Conservation (phyloP, 2,797 vertebrate species). For the Enteromius radiatus region DNA sequence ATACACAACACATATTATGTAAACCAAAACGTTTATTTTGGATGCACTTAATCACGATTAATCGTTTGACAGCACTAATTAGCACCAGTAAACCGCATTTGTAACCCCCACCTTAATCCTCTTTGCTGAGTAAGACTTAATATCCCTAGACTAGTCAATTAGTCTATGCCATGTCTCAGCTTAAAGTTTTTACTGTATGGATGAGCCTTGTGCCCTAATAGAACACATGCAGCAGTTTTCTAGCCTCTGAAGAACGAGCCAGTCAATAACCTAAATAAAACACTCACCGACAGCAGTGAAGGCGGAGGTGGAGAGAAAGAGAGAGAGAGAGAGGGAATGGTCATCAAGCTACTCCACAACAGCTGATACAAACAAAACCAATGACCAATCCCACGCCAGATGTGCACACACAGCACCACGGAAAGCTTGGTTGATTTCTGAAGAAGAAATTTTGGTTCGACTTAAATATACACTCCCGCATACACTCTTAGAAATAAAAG, state of each 20-base stretch:
- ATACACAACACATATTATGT: too few relatives aligned
- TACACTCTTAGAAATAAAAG: too few relatives aligned
- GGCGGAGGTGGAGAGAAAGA: neutral
- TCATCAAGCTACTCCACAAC: slow-evolving; percentile 17
- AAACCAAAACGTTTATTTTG: too few relatives aligned
- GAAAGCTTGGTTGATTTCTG: neutral
- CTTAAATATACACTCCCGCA: too few relatives aligned
- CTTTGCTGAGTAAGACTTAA: slow-evolving; percentile 5
- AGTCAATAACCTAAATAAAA: slow-evolving; percentile 68
- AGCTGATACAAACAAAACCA: slow-evolving; percentile 30
- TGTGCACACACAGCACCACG: neutral
- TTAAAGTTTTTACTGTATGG: slow-evolving; percentile 53
- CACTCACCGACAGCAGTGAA: slow-evolving; percentile 34
- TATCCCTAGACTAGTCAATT: slow-evolving; percentile 3
- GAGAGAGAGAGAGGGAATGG: neutral
- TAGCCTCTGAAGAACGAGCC: slow-evolving; percentile 53
- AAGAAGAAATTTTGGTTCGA: neutral
- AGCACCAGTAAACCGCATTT: neutral
- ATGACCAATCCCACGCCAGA: neutral
- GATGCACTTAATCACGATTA: too few relatives aligned
- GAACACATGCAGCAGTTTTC: slow-evolving; percentile 54
- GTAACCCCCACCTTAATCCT: neutral
- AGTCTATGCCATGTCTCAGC: slow-evolving; percentile 24
- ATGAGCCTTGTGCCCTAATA: slow-evolving; percentile 53
- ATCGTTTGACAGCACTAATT: too few relatives aligned